Evolutionary conservation across 2,113 vertebrate genomes (phyloP), one percentile per base, ranked within the genome.

Genomic region (Lucifuga dentata): DNA sequence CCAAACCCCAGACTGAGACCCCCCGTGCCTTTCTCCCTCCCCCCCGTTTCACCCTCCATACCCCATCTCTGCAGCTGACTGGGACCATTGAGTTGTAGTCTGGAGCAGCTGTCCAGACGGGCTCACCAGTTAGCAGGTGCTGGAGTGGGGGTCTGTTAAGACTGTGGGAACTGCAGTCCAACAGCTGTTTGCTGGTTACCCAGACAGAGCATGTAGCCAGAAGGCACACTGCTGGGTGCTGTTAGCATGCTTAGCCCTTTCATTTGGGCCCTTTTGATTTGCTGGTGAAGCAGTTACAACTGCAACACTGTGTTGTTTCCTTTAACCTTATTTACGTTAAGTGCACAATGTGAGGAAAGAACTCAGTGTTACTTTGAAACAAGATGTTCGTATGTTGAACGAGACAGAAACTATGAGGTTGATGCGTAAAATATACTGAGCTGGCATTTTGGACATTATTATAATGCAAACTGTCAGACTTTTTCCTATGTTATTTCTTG

Each of bases 71-170:
- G 73, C 88, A 91, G 87, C 89, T 91, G 85, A 91, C 83, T 63
- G 72, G 68, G 63, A 67, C 70, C 82, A 83, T 88, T 87, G 84
- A 83, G 80, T 80, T 68, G n/a, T n/a, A n/a, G 84, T 84, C 78
- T 29, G 2, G 38, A 64, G 57, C 52, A 81, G 82, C 76, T 73
- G 6, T 52, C 79, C 83, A 88, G 86, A 88, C 83, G 76, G 61
- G 36, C 81, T 81, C 65, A 58, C 69, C 29, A 78, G 75, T 68
- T 29, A 88, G 91, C 91, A 92, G 91, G 92, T 93, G 90, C 76
- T 86, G 40, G 32, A 78, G 80, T 76, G 80, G 80, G 78, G 78
- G 83, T 75, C 72, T 82, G 69, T 78, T 73, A 78, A 84, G 84
- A 82, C 73, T 86, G 85, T 89, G 90, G 86, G 92, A 89, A 90